A percentile compares a stretch with the other conserved stretches of the same genome.
These are phyloP conservation scores for Myotis planiceps DNA, from an alignment of 2,797 vertebrate genomes.

Conservation along the genomic window DNA sequence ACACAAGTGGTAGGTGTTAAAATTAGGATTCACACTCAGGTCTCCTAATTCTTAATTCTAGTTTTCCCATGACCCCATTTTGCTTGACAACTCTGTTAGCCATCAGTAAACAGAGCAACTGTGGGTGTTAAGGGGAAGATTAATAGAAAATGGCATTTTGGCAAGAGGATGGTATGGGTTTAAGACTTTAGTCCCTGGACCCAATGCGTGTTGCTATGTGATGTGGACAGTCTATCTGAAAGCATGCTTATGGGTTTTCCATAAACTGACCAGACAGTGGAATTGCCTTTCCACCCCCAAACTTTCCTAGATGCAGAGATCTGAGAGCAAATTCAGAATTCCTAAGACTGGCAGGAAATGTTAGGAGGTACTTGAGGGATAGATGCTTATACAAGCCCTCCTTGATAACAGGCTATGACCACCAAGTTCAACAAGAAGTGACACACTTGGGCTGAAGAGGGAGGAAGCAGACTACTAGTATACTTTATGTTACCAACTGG, in stretches of 20 bases:
- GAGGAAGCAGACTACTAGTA: not conserved
- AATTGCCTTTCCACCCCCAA: not conserved
- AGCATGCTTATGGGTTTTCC: not conserved
- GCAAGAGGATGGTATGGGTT: not conserved
- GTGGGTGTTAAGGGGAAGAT: not conserved
- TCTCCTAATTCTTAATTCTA: not conserved
- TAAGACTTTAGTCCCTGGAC: not conserved
- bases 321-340: not conserved
- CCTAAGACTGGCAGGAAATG: not conserved
- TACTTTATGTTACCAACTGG: not conserved
- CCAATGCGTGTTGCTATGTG: not conserved
- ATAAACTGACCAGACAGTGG: not conserved
- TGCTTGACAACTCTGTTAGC: not conserved
- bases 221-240: not conserved
- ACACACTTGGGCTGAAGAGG: not conserved
- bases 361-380: not conserved
- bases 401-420: not conserved
- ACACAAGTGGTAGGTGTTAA: not conserved
- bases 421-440: not conserved
- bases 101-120: not conserved
- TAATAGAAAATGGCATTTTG: not conserved
- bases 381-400: not conserved
- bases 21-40: not conserved
- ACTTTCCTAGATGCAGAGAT: not conserved
- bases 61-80: not conserved